Conservation (phyloP, 1,140 invertebrate genomes). For the Heliothis virescens region DNA sequence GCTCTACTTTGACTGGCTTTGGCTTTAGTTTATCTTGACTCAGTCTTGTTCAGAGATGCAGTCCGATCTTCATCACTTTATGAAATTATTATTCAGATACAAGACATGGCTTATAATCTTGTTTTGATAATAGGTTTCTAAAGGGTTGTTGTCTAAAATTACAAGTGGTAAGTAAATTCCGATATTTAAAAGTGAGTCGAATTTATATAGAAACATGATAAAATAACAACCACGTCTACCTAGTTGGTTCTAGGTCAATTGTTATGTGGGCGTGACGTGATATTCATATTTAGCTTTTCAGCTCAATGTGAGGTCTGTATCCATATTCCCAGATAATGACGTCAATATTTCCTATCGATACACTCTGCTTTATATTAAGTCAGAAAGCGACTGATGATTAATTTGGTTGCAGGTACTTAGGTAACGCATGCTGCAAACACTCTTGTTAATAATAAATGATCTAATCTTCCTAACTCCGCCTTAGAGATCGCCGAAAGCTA, state of each 20-base stretch:
- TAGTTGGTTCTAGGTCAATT: slow-evolving; percentile 32
- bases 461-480: too few species aligned
- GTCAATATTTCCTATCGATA: slow-evolving; percentile 7
- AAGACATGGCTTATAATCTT: too few species aligned
- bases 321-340: slow-evolving; percentile 9
- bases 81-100: too few species aligned
- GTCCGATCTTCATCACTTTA: too few species aligned
- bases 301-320: slow-evolving; percentile 26
- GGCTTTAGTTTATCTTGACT: too few species aligned
- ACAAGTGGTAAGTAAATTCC: too few species aligned
- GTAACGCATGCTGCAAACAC: neutral
- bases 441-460: neutral
- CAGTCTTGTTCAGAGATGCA: too few species aligned
- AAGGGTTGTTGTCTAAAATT: too few species aligned
- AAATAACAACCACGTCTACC: slow-evolving; percentile 13
- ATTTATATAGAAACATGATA: neutral
- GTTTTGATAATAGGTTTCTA: too few species aligned
- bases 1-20: too few species aligned
- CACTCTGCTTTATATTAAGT: neutral
- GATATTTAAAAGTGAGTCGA: neutral
- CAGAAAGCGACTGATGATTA: neutral
- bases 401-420: neutral
- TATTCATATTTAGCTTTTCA: slow-evolving; percentile 23
- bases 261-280: slow-evolving; percentile 28
- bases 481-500: too few species aligned